phyloP scores from a whole-genome alignment of 2,113 vertebrate species.

The Microcebus griseorufus region DNA sequence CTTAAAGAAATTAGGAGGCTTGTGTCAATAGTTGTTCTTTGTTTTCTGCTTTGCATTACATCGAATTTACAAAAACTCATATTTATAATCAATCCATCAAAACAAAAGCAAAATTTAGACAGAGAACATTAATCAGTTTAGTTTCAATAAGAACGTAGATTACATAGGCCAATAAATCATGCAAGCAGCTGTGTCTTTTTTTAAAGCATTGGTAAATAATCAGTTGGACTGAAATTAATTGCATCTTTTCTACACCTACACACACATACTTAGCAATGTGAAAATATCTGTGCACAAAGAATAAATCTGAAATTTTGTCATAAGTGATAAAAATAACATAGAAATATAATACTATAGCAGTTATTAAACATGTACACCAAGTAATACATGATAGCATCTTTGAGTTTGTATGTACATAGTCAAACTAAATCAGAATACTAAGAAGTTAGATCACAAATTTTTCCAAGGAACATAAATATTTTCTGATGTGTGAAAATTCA shows the following conservation, averaged over 20 bases:
- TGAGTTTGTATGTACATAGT: not conserved
- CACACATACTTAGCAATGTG: not conserved
- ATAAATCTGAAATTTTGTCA: constrained; percentile 12
- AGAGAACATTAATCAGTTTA: constrained; percentile 57
- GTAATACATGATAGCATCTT: not conserved
- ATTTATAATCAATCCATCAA: constrained; percentile 55
- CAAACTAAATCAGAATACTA: constrained; percentile 2
- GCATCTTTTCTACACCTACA: not conserved
- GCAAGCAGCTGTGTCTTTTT: constrained; percentile 32
- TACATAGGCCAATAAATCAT: constrained; percentile 37
- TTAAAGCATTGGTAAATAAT: constrained; percentile 51
- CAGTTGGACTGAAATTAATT: constrained; percentile 52
- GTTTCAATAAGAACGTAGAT: constrained; percentile 51
- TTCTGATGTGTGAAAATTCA: not conserved
- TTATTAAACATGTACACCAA: not conserved
- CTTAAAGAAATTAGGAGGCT: not conserved
- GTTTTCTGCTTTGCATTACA: constrained; percentile 50
- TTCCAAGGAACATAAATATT: not conserved
- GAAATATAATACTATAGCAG: not conserved
- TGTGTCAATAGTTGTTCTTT: not conserved
- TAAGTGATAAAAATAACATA: not conserved
- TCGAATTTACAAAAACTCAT: constrained; percentile 33
- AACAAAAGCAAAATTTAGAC: constrained; percentile 50
- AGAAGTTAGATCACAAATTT: not conserved
- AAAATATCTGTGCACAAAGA: constrained; percentile 5